Percentiles rank a stretch among this genome's conserved stretches.
phyloP scores from a whole-genome alignment of 1,140 invertebrate species.

The Zophobas morio region DNA sequence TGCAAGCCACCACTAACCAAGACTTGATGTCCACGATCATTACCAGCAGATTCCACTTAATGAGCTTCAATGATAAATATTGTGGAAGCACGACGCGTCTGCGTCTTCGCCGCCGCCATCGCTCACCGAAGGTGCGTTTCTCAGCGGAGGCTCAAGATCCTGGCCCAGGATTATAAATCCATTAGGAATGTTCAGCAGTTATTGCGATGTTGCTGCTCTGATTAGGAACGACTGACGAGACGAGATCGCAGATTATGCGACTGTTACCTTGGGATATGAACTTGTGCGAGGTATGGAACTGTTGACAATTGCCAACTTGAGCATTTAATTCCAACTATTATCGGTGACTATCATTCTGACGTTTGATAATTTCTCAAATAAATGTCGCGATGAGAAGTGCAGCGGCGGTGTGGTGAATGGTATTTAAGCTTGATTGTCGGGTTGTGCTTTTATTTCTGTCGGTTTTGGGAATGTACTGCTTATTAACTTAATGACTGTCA shows the following conservation, averaged over 20 bases:
- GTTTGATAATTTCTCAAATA: constrained; percentile 48
- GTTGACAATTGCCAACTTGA: constrained; percentile 56
- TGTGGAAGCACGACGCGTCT: constrained; percentile 55
- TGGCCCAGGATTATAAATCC: constrained; percentile 61
- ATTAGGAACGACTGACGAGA: constrained; percentile 58
- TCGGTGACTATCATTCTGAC: constrained; percentile 54
- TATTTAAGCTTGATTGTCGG: not conserved
- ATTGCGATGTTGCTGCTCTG: constrained; percentile 54
- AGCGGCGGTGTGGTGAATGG: too few species aligned
- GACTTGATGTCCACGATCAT: constrained; percentile 38
- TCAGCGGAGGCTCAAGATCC: constrained; percentile 49
- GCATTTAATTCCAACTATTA: constrained; percentile 59
- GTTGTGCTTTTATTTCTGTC: constrained; percentile 4
- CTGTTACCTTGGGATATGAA: constrained; percentile 62
- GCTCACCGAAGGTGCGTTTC: constrained; percentile 49
- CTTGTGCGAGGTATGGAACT: constrained; percentile 53
- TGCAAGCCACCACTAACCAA: not conserved
- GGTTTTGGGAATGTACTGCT: not conserved
- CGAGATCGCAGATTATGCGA: constrained; percentile 62
- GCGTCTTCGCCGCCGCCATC: constrained; percentile 57
- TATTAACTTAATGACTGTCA: constrained; percentile 8
- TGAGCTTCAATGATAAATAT: constrained; percentile 60
- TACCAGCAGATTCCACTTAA: constrained; percentile 51
- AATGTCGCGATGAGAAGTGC: too few species aligned
- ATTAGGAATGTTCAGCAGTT: constrained; percentile 57